Percentiles rank a stretch among this genome's conserved stretches.
These are phyloP conservation scores for Neoaliturus tenellus DNA, from an alignment of 2,888 invertebrate genomes.

Conservation along the genomic window DNA sequence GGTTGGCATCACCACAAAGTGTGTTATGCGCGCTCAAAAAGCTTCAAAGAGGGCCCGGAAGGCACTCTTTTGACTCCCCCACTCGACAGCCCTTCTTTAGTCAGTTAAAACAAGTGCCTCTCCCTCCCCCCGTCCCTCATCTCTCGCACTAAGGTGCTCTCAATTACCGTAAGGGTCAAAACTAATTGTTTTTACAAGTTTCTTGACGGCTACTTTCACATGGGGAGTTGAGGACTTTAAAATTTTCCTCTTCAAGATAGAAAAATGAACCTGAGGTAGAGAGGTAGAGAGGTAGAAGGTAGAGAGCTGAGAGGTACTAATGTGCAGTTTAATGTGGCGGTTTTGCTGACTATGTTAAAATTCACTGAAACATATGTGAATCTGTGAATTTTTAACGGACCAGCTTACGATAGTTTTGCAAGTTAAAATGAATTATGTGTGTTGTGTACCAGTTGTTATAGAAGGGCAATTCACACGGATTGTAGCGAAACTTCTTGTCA, in stretches of 20 bases:
- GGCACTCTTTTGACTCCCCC: constrained; percentile 28
- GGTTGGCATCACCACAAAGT: neutral
- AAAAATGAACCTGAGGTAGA: no score
- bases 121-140: neutral
- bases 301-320: no score
- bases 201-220: neutral
- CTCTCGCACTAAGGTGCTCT: neutral
- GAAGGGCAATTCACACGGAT: no score
- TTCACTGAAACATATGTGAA: no score
- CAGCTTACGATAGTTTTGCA: no score
- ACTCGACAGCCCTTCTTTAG: constrained; percentile 42
- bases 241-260: neutral
- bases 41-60: constrained; percentile 36
- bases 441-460: no score
- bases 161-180: neutral
- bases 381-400: no score
- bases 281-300: no score
- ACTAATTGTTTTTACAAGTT: constrained; percentile 32
- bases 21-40: neutral
- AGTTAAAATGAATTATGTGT: no score
- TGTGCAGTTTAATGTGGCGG: no score
- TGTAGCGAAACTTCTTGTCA: no score
- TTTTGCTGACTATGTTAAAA: no score
- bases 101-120: constrained; percentile 49
- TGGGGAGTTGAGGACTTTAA: constrained; percentile 11